A percentile compares a stretch with the other conserved stretches of the same genome.
These are phyloP conservation scores for Amyelois transitella DNA, from an alignment of 1,140 invertebrate species.

Conservation along the genomic window DNA sequence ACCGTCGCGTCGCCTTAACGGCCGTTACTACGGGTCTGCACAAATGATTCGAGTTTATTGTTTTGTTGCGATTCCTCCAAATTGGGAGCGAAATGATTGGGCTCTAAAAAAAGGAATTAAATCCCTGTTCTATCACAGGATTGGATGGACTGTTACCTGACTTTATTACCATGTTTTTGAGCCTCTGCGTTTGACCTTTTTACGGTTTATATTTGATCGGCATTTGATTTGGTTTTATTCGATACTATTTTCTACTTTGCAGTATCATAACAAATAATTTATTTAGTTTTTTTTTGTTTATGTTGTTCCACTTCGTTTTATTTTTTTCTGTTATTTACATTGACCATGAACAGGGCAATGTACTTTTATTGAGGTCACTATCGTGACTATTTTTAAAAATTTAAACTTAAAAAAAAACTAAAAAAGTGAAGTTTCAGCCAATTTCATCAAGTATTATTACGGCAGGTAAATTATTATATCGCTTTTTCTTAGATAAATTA, in stretches of 20 bases:
- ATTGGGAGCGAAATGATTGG: constrained; percentile 10
- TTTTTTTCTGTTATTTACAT: too few species aligned
- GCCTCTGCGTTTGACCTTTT: neutral
- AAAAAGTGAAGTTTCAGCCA: too few species aligned
- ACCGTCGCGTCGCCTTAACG: constrained; percentile 2
- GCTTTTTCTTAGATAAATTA: too few species aligned
- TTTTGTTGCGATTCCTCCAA: constrained; percentile 10
- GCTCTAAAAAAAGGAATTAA: constrained; percentile 6
- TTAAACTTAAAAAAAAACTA: too few species aligned
- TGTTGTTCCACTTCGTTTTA: neutral
- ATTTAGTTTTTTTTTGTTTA: too few species aligned
- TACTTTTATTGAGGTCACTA: too few species aligned
- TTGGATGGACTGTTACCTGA: neutral
- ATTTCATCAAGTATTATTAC: too few species aligned
- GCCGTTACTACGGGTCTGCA: constrained; percentile 11
- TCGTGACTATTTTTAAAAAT: too few species aligned
- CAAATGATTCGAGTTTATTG: constrained; percentile 26
- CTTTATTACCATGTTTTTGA: neutral
- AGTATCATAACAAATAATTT: too few species aligned
- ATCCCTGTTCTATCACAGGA: constrained; percentile 7
- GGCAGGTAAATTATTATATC: too few species aligned
- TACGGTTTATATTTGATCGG: too few species aligned
- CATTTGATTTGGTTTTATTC: neutral
- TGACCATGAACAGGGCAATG: too few species aligned
- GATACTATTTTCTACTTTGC: neutral